Conservation (phyloP, 2,113 vertebrate species). For the Microtus oregoni region DNA sequence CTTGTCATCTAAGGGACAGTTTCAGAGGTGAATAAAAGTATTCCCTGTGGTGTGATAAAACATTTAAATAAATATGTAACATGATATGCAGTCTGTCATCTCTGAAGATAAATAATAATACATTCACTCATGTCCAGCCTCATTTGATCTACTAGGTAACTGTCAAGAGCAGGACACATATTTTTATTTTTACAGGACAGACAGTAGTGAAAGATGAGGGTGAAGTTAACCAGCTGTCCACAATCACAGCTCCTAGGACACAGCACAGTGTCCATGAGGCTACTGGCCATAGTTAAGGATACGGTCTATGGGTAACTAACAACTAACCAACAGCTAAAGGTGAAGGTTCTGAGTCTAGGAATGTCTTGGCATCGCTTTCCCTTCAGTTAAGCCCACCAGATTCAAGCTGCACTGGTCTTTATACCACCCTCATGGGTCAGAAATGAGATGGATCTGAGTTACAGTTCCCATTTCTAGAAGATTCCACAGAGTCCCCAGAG, state of each 20-base stretch:
- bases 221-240: neutral
- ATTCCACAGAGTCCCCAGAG: neutral
- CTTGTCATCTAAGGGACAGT: slow-evolving; percentile 81
- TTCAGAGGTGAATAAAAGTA: slow-evolving; percentile 8
- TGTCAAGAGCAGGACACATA: neutral
- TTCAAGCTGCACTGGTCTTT: neutral
- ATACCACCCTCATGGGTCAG: neutral
- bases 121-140: neutral
- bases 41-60: neutral
- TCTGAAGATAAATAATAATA: neutral
- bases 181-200: slow-evolving; percentile 11
- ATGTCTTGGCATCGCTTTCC: neutral
- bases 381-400: neutral
- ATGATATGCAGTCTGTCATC: neutral
- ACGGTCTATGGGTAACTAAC: too few relatives aligned
- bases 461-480: neutral
- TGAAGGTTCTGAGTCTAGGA: neutral
- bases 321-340: neutral
- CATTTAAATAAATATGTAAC: neutral
- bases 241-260: too few relatives aligned
- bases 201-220: neutral
- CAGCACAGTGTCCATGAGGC: too few relatives aligned
- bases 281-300: too few relatives aligned
- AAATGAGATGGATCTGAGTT: neutral
- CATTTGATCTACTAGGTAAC: neutral